Evolutionary conservation across 2,888 invertebrate genomes (phyloP).

Genomic region (Eupithecia pulchellata): DNA sequence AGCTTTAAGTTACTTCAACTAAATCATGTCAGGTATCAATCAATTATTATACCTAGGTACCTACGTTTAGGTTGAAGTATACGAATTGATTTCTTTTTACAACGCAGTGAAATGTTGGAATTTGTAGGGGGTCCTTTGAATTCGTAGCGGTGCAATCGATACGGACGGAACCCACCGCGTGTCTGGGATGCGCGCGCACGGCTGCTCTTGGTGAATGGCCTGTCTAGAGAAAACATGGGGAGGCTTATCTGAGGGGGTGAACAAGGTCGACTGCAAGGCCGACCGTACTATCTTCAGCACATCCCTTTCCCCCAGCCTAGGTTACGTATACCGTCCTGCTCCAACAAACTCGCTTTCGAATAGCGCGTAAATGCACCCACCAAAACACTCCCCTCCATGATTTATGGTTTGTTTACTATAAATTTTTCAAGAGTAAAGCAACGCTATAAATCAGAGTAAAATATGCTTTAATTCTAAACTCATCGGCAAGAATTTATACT

Average conservation of each 20-base stretch:
- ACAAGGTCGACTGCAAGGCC: conserved; percentile 79
- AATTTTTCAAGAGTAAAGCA: conserved; percentile 41
- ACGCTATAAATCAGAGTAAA: conserved; percentile 8
- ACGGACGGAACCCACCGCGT: conserved; percentile 67
- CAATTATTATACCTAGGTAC: too few species aligned
- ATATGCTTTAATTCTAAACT: neutral
- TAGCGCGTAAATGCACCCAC: conserved; percentile 68
- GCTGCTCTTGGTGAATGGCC: conserved; percentile 76
- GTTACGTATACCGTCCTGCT: conserved; percentile 50
- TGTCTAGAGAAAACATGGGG: conserved; percentile 66
- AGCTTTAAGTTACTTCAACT: too few species aligned
- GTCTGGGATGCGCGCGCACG: conserved; percentile 75
- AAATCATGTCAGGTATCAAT: too few species aligned
- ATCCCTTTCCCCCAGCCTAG: conserved; percentile 61
- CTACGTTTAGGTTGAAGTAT: too few species aligned
- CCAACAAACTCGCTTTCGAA: conserved; percentile 70
- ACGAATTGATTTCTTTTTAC: conserved; percentile 20
- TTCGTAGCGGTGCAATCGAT: conserved; percentile 73
- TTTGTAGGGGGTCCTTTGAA: conserved; percentile 54
- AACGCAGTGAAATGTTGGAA: conserved; percentile 46
- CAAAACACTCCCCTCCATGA: conserved; percentile 60
- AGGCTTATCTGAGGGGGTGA: conserved; percentile 61
- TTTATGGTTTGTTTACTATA: conserved; percentile 59
- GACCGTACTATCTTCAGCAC: conserved; percentile 68
- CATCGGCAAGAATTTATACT: neutral